Evolutionary conservation across 2,888 invertebrate genomes (phyloP).

Genomic region (Steinernema scapterisci): DNA sequence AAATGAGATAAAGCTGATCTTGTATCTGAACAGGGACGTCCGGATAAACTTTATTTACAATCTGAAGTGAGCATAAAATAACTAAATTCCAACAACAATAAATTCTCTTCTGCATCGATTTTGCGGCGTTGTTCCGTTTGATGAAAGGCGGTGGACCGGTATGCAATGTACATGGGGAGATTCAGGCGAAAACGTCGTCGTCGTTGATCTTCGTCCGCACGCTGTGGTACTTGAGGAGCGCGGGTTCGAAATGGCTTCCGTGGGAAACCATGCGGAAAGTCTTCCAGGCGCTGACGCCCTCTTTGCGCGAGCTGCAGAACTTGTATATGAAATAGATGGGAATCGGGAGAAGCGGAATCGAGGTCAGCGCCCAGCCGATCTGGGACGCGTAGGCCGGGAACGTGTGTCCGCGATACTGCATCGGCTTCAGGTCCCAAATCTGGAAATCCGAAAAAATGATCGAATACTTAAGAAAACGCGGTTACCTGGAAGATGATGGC

Average conservation of each 20-base stretch:
- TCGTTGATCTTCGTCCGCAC: constrained; percentile 33
- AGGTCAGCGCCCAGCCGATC: constrained; percentile 63
- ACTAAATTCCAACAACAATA: too few relatives aligned
- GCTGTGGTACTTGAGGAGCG: constrained; percentile 28
- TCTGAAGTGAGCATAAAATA: too few relatives aligned
- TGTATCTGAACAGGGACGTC: too few relatives aligned
- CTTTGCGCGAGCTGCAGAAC: constrained; percentile 38
- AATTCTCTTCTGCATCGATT: too few relatives aligned
- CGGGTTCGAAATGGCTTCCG: constrained; percentile 36
- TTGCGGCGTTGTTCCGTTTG: neutral
- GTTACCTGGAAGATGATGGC: constrained; percentile 64
- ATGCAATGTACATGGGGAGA: neutral
- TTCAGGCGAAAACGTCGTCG: constrained; percentile 39
- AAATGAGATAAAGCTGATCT: too few relatives aligned
- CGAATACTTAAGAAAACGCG: too few relatives aligned
- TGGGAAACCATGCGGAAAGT: constrained; percentile 15
- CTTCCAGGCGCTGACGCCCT: constrained; percentile 25
- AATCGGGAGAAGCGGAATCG: constrained; percentile 65
- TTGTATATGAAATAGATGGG: constrained; percentile 62
- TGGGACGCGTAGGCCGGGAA: constrained; percentile 67
- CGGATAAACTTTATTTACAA: too few relatives aligned
- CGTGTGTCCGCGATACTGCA: constrained; percentile 57
- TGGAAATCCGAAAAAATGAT: neutral
- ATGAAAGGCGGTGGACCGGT: neutral
- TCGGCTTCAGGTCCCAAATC: constrained; percentile 60